Evolutionary conservation across 2,113 vertebrate genomes (phyloP), one percentile per base, ranked within the genome.

Genomic region (Indicator maculatus): DNA sequence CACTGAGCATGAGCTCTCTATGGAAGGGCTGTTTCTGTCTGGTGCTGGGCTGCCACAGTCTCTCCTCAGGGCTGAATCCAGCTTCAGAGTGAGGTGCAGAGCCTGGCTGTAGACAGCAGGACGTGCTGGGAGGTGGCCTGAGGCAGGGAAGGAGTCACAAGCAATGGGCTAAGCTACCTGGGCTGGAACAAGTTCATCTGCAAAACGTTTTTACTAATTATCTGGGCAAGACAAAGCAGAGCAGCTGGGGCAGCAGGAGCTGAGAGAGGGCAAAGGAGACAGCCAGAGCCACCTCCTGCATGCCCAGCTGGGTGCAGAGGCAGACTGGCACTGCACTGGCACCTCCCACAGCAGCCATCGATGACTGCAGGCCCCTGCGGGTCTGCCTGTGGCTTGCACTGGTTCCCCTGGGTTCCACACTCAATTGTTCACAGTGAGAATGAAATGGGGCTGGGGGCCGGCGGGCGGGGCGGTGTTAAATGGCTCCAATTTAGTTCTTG

Each of bases 271-370:
- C 60, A 52, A 15, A 3, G 21, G 24, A 12, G 31, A 16, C 1
- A 7, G 28, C 27, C 64, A 66, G 64, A 79, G 15, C 13, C 8
- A 1, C 17, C 67, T 71, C 27, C 73, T 61, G 19, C 19, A 30
- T 38, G 27, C 16, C 5, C 12, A 26, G 19, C 7, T 0, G 0
- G 5, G 10, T 1, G 0, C 0, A 9, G 16, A 72, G 27, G 13
- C 45, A 92, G 55, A 55, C 2, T 13, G 65, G 9, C 65, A 31
- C 44, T 28, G 27, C 88, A 36, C 28, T 15, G 60, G 12, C 69
- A 81, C 27, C 17, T 81, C 33, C 10, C 27, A 64, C 71, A 76
- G 13, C 55, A 67, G 53, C 21, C 64, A 8, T 78, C 67, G 76
- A n/a, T 53, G 26, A 76, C 81, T 63, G n/a, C 38, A 65, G 52